These are phyloP conservation scores for Heterodera schachtii DNA, from an alignment of 1,140 invertebrate genomes.

Conservation along the genomic window DNA sequence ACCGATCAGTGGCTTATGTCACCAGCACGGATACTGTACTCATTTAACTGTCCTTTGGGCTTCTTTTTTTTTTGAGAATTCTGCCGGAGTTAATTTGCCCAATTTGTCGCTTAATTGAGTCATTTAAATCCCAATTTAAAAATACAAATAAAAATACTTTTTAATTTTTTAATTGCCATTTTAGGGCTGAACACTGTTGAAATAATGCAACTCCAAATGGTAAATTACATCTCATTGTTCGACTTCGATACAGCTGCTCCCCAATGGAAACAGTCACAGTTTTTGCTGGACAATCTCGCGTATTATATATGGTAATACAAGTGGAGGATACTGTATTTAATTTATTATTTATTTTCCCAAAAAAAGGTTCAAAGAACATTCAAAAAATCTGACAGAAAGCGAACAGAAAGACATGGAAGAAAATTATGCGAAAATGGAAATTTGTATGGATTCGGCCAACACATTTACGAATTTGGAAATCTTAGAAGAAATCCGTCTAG, in stretches of 20 bases:
- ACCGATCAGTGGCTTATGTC: too few species aligned
- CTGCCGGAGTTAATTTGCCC: too few species aligned
- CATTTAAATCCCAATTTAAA: too few species aligned
- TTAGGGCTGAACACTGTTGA: not conserved
- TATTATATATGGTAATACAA: not conserved
- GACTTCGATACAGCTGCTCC: not conserved
- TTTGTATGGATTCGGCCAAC: not conserved
- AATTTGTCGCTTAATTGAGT: too few species aligned
- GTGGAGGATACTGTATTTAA: not conserved
- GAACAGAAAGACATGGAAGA: not conserved
- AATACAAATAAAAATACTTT: too few species aligned
- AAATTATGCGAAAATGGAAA: not conserved
- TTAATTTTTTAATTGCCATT: not conserved
- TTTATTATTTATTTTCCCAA: not conserved
- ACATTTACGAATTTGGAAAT: not conserved
- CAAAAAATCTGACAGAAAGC: not conserved
- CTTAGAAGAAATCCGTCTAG: not conserved
- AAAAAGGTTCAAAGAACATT: not conserved
- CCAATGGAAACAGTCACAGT: not conserved
- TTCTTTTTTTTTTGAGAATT: too few species aligned
- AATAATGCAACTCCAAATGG: not conserved
- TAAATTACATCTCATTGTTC: not conserved
- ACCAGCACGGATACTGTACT: too few species aligned
- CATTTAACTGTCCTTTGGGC: too few species aligned
- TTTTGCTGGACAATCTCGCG: not conserved